A percentile compares a stretch with the other conserved stretches of the same genome.
phyloP scores from a whole-genome alignment of 2,888 invertebrate genomes.

The Limnephilus marmoratus region DNA sequence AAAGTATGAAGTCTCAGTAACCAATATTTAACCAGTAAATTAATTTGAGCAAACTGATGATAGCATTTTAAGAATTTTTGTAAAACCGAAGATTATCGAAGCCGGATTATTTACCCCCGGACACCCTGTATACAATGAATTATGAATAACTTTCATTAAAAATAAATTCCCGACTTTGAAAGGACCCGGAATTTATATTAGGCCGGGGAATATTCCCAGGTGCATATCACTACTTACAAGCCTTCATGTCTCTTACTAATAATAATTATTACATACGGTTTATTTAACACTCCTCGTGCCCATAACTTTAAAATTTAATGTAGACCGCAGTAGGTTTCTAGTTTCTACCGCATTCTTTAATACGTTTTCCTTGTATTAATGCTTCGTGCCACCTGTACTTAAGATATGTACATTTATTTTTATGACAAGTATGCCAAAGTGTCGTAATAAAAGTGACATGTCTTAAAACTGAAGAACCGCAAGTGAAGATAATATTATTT shows the following conservation, averaged over 20 bases:
- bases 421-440: neutral
- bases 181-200: too few relatives aligned
- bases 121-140: too few relatives aligned
- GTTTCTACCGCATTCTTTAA: neutral
- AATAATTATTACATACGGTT: neutral
- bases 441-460: neutral
- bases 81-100: too few relatives aligned
- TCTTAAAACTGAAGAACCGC: neutral
- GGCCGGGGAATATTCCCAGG: too few relatives aligned
- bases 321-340: neutral
- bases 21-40: too few relatives aligned
- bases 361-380: neutral
- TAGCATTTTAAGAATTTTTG: too few relatives aligned
- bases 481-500: neutral
- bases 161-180: too few relatives aligned
- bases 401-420: neutral
- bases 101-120: too few relatives aligned
- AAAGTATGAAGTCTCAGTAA: too few relatives aligned
- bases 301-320: neutral
- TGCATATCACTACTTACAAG: too few relatives aligned
- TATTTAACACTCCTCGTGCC: neutral
- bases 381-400: conserved; percentile 2
- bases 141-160: too few relatives aligned
- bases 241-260: neutral
- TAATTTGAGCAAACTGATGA: too few relatives aligned